These are phyloP conservation scores for Crossaster papposus DNA, from an alignment of 53 echinoderm and acorn worm species.

Conservation along the genomic window DNA sequence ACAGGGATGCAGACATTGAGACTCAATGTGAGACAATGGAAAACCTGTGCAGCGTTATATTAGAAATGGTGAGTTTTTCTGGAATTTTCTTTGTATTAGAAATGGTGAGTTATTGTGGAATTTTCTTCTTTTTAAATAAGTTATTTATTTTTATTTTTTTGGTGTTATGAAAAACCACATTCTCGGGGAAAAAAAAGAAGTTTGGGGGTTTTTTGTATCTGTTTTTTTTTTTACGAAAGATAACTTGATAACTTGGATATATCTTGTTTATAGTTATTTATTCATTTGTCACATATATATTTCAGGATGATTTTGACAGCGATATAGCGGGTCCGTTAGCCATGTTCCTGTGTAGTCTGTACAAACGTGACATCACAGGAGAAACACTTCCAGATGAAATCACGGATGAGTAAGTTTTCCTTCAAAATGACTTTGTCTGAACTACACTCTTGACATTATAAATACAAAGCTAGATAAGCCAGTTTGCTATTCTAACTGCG, in stretches of 20 bases:
- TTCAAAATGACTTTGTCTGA: too few species aligned
- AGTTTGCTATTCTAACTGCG: too few species aligned
- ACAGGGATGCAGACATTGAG: slow-evolving; percentile 87
- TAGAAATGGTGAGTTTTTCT: slow-evolving; percentile 75
- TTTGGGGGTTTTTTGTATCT: too few species aligned
- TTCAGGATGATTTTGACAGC: slow-evolving; percentile 95
- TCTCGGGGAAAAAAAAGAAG: too few species aligned
- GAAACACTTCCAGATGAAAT: slow-evolving; percentile 85
- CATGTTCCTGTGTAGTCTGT: slow-evolving; percentile 84
- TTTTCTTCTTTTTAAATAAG: too few species aligned
- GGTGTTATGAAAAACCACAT: too few species aligned
- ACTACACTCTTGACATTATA: too few species aligned
- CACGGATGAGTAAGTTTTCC: slow-evolving; percentile 82
- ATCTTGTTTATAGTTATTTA: background rate
- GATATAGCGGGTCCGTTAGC: slow-evolving; percentile 90
- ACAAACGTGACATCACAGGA: slow-evolving; percentile 78
- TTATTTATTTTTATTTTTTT: too few species aligned
- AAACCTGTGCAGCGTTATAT: slow-evolving; percentile 78
- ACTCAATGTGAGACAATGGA: slow-evolving; percentile 92
- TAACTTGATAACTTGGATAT: background rate
- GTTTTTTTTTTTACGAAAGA: too few species aligned
- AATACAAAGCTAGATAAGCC: too few species aligned
- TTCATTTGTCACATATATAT: background rate
- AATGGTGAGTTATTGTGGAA: too few species aligned
- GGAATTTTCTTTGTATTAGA: too few species aligned